phyloP scores from a whole-genome alignment of 2,797 vertebrate species.

The Capromys pilorides region DNA sequence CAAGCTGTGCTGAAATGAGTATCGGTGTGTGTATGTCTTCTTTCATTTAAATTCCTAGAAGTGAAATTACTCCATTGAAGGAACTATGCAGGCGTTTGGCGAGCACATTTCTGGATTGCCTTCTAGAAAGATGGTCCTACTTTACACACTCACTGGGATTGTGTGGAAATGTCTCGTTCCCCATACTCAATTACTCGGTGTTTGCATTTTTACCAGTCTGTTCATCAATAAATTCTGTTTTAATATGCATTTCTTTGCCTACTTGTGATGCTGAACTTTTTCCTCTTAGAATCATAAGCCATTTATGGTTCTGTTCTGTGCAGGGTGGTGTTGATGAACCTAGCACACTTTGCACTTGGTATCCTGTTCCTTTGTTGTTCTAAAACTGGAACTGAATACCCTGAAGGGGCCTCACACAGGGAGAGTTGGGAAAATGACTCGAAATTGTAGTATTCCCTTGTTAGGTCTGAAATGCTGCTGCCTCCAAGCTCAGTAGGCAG shows the following conservation, averaged over 20 bases:
- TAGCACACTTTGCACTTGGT: background rate
- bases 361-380: background rate
- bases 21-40: constrained; percentile 51
- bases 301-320: constrained; percentile 3
- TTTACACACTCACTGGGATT: constrained; percentile 33
- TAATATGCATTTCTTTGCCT: constrained; percentile 61
- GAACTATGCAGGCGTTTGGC: constrained; percentile 47
- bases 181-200: background rate
- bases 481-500: background rate
- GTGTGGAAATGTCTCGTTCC: constrained; percentile 33
- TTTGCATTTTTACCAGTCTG: constrained; percentile 55
- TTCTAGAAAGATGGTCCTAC: constrained; percentile 67
- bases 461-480: background rate
- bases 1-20: constrained; percentile 59
- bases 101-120: constrained; percentile 63
- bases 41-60: constrained; percentile 74
- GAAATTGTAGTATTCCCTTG: background rate
- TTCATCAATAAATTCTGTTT: constrained; percentile 70
- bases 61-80: constrained; percentile 66
- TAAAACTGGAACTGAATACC: background rate
- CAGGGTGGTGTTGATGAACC: background rate
- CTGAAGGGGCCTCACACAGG: background rate
- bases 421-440: background rate
- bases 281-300: background rate
- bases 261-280: background rate